Evolutionary conservation across 2,797 vertebrate genomes (phyloP), one percentile per base, ranked within the genome.

Genomic region (Tiaroga cobitis): DNA sequence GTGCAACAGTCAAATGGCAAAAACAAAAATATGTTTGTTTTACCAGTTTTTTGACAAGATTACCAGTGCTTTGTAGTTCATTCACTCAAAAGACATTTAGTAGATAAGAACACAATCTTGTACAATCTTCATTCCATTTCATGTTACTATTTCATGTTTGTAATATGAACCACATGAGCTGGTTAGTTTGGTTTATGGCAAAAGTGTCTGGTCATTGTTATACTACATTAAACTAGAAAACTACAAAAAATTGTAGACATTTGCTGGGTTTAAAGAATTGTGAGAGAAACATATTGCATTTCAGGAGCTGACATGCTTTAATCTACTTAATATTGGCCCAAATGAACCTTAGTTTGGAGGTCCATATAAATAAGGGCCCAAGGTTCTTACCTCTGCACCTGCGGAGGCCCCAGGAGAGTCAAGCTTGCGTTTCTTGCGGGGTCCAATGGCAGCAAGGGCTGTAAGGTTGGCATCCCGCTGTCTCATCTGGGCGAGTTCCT

Each of bases 381-480:
- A 4, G 15, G 59, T 8, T 24, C 84, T 84, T 91, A 98, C 97
- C 97, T 99, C 97, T 89, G 96, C 92, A 88, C 94, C 94, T 46
- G 96, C 93, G 69, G 96, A 96, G 13, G 96, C 92, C 7, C 95
- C 95, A 0, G 96, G 95, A 32, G 96, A 97, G 77, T 98, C 97
- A 77, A 96, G 93, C 94, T 96, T 98, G 93, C 96, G 95, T 90
- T 98, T 98, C 91, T 97, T 99, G 85, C 98, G 94, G 73, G 97
- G 97, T 79, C 97, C 97, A 0, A 98, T 99, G 0, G 97, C 98
- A 24, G 97, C 97, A 89, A 99, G 95, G 0, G 97, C 97, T 2
- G 98, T 97, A 87, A 97, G 93, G 93, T 99, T 99, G 92, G 97
- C 97, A 75, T 99, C 97, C 69, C 96, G 95, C 93, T 99, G 98